Evolutionary conservation across 1,140 invertebrate species (phyloP).

Genomic region (roundworm (Caenorhabditis elegans)): DNA sequence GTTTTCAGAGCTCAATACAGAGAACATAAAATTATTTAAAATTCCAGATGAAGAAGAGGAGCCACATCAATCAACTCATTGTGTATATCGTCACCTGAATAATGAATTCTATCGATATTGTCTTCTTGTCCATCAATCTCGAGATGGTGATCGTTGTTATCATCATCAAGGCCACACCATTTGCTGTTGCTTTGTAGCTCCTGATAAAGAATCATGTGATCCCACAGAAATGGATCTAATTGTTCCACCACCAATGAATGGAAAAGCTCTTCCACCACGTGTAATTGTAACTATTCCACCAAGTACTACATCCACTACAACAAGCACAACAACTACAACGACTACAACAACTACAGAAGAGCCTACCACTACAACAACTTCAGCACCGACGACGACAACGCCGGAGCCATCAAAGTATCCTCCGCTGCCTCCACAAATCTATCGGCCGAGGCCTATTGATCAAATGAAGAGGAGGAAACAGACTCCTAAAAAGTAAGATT

Average conservation of each 20-base stretch:
- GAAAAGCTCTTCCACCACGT: neutral
- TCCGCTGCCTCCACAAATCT: neutral
- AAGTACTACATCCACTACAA: neutral
- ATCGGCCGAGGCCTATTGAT: neutral
- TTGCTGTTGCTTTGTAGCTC: constrained; percentile 34
- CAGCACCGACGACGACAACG: neutral
- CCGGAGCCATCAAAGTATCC: neutral
- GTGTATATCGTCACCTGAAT: constrained; percentile 38
- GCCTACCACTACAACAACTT: constrained; percentile 28
- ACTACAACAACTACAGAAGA: neutral
- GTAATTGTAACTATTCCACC: constrained; percentile 5
- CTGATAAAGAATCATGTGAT: constrained; percentile 36
- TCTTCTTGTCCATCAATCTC: constrained; percentile 30
- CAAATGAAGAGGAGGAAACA: constrained; percentile 23
- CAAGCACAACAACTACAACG: neutral
- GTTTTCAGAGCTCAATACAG: neutral
- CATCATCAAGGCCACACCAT: constrained; percentile 35
- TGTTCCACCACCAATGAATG: neutral
- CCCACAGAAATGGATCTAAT: constrained; percentile 40
- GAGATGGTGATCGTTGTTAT: constrained; percentile 34
- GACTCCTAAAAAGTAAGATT: neutral
- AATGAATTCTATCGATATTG: constrained; percentile 38
- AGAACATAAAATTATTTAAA: neutral
- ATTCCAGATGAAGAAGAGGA: neutral
- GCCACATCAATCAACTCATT: neutral